Percentiles rank a stretch among this genome's conserved stretches.
Evolutionary conservation across 2,113 vertebrate species (phyloP).

Genomic region (Rhegmatorhina hoffmannsi): DNA sequence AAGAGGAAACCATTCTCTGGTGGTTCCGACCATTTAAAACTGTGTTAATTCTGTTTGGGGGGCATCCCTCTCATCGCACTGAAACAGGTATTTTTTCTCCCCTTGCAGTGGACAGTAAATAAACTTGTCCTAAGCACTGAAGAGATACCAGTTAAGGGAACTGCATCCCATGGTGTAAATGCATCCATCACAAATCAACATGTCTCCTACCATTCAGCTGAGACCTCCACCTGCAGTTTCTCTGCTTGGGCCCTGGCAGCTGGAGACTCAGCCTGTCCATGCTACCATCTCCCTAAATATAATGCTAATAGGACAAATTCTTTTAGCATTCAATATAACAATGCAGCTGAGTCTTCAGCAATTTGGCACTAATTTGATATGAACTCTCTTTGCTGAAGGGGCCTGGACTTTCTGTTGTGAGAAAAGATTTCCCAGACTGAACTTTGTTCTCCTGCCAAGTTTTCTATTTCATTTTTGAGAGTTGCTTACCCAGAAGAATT

Average conservation of each 20-base stretch:
- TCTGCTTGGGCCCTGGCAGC: not conserved
- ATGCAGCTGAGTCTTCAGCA: not conserved
- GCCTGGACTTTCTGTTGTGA: not conserved
- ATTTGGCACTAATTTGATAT: not conserved
- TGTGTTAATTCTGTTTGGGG: not conserved
- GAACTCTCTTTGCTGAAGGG: not conserved
- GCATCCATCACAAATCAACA: not conserved
- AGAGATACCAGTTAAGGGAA: not conserved
- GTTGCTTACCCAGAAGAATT: not conserved
- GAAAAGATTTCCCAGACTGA: not conserved
- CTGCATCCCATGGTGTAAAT: not conserved
- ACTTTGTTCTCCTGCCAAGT: constrained; percentile 30
- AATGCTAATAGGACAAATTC: not conserved
- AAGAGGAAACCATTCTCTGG: not conserved
- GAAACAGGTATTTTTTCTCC: not conserved
- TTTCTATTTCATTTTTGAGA: constrained; percentile 28
- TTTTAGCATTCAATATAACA: not conserved
- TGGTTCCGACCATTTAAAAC: not conserved
- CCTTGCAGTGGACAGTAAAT: not conserved
- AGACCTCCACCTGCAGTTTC: not conserved
- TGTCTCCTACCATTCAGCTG: not conserved
- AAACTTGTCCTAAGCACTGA: not conserved
- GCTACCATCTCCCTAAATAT: not conserved
- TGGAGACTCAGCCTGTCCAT: not conserved
- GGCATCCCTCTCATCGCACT: not conserved